Evolutionary conservation across 2,797 vertebrate genomes (phyloP).

Genomic region (Myoxocephalus aenaeus): DNA sequence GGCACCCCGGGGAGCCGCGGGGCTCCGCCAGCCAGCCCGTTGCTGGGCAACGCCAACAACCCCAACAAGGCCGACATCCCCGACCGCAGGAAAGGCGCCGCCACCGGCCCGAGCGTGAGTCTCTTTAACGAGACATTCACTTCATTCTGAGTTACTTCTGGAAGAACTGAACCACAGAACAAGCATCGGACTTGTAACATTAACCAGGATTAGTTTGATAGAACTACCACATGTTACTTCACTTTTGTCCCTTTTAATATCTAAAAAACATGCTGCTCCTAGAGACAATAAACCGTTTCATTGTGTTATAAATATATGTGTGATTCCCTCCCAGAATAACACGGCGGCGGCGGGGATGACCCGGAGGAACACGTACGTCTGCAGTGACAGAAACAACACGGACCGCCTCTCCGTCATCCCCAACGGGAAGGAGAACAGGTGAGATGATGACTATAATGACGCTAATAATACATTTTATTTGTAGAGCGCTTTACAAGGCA

Average conservation of each 20-base stretch:
- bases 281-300: too few species aligned
- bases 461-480: too few species aligned
- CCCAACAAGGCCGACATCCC: constrained; percentile 99
- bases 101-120: constrained; percentile 89
- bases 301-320: too few species aligned
- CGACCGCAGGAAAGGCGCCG: constrained; percentile 92
- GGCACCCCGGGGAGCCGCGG: constrained; percentile 85
- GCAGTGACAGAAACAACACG: constrained; percentile 93
- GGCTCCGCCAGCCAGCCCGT: constrained; percentile 91
- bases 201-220: too few species aligned
- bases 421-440: constrained; percentile 99
- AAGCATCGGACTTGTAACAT: too few species aligned
- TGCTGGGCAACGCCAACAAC: constrained; percentile 96
- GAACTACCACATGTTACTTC: too few species aligned
- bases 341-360: constrained; percentile 94
- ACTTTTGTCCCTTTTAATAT: too few species aligned
- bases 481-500: too few species aligned
- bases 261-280: too few species aligned
- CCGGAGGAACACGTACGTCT: constrained; percentile 96
- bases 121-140: too few species aligned
- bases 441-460: constrained; percentile 18
- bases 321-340: constrained; percentile 85
- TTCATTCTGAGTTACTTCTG: too few species aligned
- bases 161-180: too few species aligned
- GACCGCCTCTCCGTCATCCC: constrained; percentile 97